phyloP scores from a whole-genome alignment of 1,140 invertebrate species.

The Drosophila quadrilineata region DNA sequence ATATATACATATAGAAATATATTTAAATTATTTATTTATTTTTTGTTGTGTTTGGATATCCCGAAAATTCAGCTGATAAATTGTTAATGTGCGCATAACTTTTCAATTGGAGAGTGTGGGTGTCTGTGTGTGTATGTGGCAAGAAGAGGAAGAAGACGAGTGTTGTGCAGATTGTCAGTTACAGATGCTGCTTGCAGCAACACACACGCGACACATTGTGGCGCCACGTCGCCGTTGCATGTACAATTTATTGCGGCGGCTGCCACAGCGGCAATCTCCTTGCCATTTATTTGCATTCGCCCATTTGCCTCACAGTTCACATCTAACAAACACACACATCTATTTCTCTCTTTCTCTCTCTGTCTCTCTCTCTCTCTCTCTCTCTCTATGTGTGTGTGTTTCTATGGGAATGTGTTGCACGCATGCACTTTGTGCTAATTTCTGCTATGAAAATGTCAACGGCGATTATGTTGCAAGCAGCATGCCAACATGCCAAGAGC shows the following conservation, averaged over 20 bases:
- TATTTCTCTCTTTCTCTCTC: slow-evolving; percentile 13
- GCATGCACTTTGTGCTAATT: slow-evolving; percentile 68
- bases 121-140: slow-evolving; percentile 55
- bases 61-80: slow-evolving; percentile 69
- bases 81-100: slow-evolving; percentile 74
- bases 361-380: slow-evolving; percentile 1
- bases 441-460: slow-evolving; percentile 69
- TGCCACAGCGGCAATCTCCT: slow-evolving; percentile 64
- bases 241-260: slow-evolving; percentile 69
- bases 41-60: slow-evolving; percentile 56
- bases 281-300: slow-evolving; percentile 71
- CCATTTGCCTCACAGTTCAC: slow-evolving; percentile 56
- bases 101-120: too few relatives aligned
- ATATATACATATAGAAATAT: too few relatives aligned
- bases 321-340: slow-evolving; percentile 9
- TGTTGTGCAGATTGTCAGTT: slow-evolving; percentile 15
- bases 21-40: too few relatives aligned
- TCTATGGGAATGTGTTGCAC: slow-evolving; percentile 14
- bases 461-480: slow-evolving; percentile 51
- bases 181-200: slow-evolving; percentile 54
- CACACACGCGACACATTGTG: slow-evolving; percentile 43
- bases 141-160: too few relatives aligned
- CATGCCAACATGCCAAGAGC: slow-evolving; percentile 7
- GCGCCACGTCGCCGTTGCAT: slow-evolving; percentile 70
- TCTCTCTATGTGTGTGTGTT: not conserved